phyloP scores from a whole-genome alignment of 2,797 vertebrate genomes.

The Clarias laeviceps region DNA sequence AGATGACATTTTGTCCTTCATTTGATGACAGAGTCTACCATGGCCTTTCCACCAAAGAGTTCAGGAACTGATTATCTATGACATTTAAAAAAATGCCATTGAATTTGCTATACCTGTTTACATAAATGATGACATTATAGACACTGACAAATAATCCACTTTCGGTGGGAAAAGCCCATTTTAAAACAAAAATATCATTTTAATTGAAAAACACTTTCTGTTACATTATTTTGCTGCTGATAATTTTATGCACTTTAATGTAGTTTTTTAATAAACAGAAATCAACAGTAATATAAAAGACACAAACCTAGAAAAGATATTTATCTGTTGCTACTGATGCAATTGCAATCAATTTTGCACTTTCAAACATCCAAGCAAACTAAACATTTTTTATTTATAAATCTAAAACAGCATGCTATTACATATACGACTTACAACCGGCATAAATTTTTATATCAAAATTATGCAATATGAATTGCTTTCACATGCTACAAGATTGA shows the following conservation, averaged over 20 bases:
- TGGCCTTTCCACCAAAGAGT: not conserved
- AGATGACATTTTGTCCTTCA: not conserved
- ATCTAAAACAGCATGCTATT: constrained; percentile 15
- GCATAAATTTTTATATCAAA: constrained; percentile 24
- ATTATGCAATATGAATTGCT: constrained; percentile 49
- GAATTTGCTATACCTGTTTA: not conserved
- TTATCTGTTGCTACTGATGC: not conserved
- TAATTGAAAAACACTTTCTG: not conserved
- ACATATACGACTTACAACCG: constrained; percentile 30
- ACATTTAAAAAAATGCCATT: constrained; percentile 8
- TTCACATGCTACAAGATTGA: constrained; percentile 38
- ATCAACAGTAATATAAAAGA: not conserved
- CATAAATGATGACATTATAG: not conserved
- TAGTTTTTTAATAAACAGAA: not conserved
- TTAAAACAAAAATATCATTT: not conserved
- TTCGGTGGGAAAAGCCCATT: too few species aligned
- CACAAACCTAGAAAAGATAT: not conserved
- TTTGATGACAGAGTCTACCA: not conserved
- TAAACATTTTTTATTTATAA: constrained; percentile 15
- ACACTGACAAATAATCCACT: not conserved
- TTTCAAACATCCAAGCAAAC: constrained; percentile 17
- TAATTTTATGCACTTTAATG: not conserved
- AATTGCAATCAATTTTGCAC: constrained; percentile 15
- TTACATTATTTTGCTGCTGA: not conserved
- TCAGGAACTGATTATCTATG: not conserved